Evolutionary conservation across 2,797 vertebrate species (phyloP), one percentile per base, ranked within the genome.

Genomic region (Gobionotothen gibberifrons): DNA sequence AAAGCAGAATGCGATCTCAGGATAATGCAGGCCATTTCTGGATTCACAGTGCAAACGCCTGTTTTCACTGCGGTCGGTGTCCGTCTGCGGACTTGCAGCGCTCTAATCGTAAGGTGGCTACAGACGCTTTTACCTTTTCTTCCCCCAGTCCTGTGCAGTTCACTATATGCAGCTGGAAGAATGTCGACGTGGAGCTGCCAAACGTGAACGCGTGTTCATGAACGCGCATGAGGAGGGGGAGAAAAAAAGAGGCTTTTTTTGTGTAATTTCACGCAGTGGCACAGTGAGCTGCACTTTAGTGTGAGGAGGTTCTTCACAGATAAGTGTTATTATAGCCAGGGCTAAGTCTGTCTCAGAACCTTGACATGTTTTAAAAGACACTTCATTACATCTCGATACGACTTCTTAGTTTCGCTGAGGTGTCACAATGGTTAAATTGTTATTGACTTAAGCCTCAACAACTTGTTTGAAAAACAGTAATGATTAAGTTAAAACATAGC

Each of bases 131-230:
- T 85, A 83, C 90, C 86, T 87, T 90, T 91, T 84, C 87, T 87
- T 90, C 87, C 84, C 73, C 82, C 81, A 80, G 91, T 74, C 74
- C 90, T 83, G 90, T 87, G 93, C 88, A 91, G 86, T 92, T 89
- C 92, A 93, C 92, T 91, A 90, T 91, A 93, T 91, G 94, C 94
- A 95, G 94, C 94, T 96, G 95, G 94, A 96, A 95, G 95, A 95
- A 94, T 96, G 95, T 95, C 95, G 95, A 96, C 95, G 95, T 96
- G 95, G 95, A 96, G 95, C 94, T 96, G 95, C 95, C 95, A 96
- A 95, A 93, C 95, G 94, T 95, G 95, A 93, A 93, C 95, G 95
- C 94, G 95, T 90, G 84, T 58, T 88, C 93, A 85, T 89, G 95
- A 90, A 89, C 95, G 95, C 94, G 95, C 95, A 84, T 83, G 76